Conservation (phyloP, 1,140 invertebrate species). For the Drosophila lini region DNA sequence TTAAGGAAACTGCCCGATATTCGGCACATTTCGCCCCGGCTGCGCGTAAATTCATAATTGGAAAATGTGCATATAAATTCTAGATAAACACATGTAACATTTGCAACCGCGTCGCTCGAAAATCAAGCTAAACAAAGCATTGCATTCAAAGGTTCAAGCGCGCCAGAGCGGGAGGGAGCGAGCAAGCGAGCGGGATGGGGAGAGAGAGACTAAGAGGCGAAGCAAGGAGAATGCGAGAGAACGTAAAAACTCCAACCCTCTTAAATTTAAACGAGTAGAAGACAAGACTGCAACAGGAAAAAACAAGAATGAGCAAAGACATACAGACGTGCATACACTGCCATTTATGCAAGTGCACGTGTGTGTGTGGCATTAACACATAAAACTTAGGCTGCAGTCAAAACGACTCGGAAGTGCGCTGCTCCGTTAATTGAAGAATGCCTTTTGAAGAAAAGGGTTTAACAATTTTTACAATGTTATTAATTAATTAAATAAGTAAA, state of each 20-base stretch:
- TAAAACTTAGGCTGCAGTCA: slow-evolving; percentile 23
- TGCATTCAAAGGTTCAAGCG: slow-evolving; percentile 66
- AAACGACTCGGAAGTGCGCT: slow-evolving; percentile 26
- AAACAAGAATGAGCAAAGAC: slow-evolving; percentile 57
- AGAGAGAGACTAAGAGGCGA: slow-evolving; percentile 29
- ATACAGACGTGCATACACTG: slow-evolving; percentile 36
- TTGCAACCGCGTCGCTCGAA: slow-evolving; percentile 57
- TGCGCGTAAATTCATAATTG: slow-evolving; percentile 51
- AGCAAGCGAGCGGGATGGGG: slow-evolving; percentile 18
- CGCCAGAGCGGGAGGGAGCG: slow-evolving; percentile 26
- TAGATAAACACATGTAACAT: slow-evolving; percentile 76
- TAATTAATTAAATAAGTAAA: background rate
- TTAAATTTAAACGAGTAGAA: slow-evolving; percentile 73
- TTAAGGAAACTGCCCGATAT: slow-evolving; percentile 14
- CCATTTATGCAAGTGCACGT: slow-evolving; percentile 31
- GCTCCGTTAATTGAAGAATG: background rate
- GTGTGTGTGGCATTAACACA: slow-evolving; percentile 46
- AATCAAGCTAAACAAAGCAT: slow-evolving; percentile 74
- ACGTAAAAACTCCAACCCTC: slow-evolving; percentile 78
- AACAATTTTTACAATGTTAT: too few relatives aligned
- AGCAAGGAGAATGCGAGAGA: slow-evolving; percentile 60
- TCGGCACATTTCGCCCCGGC: background rate
- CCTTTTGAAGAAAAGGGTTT: background rate
- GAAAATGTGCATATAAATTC: slow-evolving; percentile 68
- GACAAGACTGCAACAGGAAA: slow-evolving; percentile 67